Percentiles rank a stretch among this genome's conserved stretches.
Evolutionary conservation across 2,797 vertebrate genomes (phyloP).

Genomic region (Coregonus sp.): DNA sequence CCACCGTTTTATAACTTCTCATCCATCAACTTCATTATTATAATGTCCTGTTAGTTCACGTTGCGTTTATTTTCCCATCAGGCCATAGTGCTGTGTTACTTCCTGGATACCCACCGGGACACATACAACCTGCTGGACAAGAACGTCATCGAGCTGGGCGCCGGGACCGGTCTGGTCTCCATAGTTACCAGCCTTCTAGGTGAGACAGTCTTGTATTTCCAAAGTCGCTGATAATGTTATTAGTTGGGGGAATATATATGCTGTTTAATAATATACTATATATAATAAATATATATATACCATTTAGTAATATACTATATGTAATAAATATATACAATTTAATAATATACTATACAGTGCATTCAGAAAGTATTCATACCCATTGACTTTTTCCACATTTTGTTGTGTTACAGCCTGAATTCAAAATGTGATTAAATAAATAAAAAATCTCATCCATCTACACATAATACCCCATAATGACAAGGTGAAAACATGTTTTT

Average conservation of each 20-base stretch:
- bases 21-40: not conserved
- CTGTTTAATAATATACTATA: too few relatives aligned
- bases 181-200: constrained; percentile 90
- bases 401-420: too few relatives aligned
- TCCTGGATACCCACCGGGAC: constrained; percentile 87
- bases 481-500: too few relatives aligned
- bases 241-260: not conserved
- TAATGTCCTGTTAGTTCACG: not conserved
- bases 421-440: too few relatives aligned
- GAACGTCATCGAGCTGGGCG: constrained; percentile 94
- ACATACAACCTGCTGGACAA: constrained; percentile 83
- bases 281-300: too few relatives aligned
- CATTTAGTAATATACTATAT: too few relatives aligned
- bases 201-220: constrained; percentile 42
- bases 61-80: constrained; percentile 44
- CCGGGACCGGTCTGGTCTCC: constrained; percentile 93
- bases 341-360: too few relatives aligned
- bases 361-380: too few relatives aligned
- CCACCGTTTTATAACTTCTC: not conserved
- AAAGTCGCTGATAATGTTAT: not conserved
- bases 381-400: too few relatives aligned
- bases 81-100: constrained; percentile 93
- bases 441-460: too few relatives aligned
- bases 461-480: too few relatives aligned
- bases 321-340: too few relatives aligned